Evolutionary conservation across 1,140 invertebrate species (phyloP), one percentile per base, ranked within the genome.

Genomic region (Trinorchestia longiramus): DNA sequence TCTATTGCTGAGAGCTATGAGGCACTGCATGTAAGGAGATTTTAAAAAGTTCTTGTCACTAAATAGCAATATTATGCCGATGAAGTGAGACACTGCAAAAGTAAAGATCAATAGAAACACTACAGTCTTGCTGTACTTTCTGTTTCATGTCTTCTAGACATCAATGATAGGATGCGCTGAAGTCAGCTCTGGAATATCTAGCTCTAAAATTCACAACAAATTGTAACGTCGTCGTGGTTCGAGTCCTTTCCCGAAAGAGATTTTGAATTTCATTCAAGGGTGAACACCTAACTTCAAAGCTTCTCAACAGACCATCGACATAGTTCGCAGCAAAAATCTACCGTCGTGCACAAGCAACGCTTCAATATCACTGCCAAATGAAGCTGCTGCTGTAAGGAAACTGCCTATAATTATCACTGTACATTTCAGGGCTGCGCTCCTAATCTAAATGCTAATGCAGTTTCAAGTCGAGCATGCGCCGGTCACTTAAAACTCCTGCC

Each of bases 391-490:
- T 77, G 62, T 28, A 77, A 77, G 36, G 62, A 77, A 77, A 36
- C 62, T 15, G 28, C 62, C 28, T 11, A 77, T 77, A 77, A 77
- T n/a, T n/a, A n/a, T 77, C 62, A 36, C 62, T 3, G 15, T 28
- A 36, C 62, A 77, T 77, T 19, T 77, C 62, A 23, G 62, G 62
- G 62, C 62, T 36, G 62, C 62, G 62, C 62, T 77, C 62, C 62
- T 77, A 77, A 77, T 77, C 62, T 77, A 77, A 77, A 77, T 77
- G 62, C 62, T 77, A 77, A 77, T 77, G 62, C 62, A 77, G 62
- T 28, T 36, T 77, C 8, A 77, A 77, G 62, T 77, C 3, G 62
- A 77, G 62, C 28, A 1, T 15, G 62, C 62, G 62, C 62, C 62
- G 62, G 62, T 11, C 62, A 77, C 62, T 77, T 77, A 28, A 77